A percentile compares a stretch with the other conserved stretches of the same genome.
phyloP scores from a whole-genome alignment of 2,888 invertebrate genomes.

The Malthinus flaveolus region DNA sequence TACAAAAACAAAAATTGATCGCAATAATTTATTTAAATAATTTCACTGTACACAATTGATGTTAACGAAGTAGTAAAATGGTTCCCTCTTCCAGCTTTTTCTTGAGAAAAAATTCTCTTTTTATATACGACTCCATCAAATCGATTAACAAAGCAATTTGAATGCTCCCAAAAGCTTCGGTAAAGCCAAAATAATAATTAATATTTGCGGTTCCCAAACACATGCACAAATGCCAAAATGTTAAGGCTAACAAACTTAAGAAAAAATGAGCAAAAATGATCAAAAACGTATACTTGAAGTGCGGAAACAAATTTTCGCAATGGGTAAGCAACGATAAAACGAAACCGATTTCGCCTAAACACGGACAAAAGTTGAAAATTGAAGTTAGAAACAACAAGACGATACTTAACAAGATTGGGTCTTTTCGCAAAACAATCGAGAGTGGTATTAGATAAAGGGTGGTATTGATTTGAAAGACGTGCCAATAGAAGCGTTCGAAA shows the following conservation, averaged over 20 bases:
- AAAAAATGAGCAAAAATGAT: constrained; percentile 87
- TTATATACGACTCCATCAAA: no score
- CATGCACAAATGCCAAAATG: constrained; percentile 98
- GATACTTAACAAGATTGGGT: constrained; percentile 79
- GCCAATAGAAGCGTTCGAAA: constrained; percentile 91
- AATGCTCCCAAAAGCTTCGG: constrained; percentile 90
- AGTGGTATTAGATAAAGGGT: constrained; percentile 86
- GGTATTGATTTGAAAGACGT: constrained; percentile 95
- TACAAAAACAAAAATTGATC: no score
- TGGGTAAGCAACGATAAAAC: constrained; percentile 87
- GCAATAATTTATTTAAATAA: no score
- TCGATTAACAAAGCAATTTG: constrained; percentile 95
- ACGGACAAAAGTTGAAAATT: constrained; percentile 96
- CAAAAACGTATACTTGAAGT: constrained; percentile 92
- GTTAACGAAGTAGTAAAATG: no score
- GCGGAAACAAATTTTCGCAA: constrained; percentile 87
- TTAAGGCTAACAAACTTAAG: constrained; percentile 87
- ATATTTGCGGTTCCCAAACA: constrained; percentile 98
- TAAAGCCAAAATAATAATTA: constrained; percentile 98
- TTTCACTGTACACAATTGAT: no score
- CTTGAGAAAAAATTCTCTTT: no score
- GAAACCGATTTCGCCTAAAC: constrained; percentile 92
- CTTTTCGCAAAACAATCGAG: constrained; percentile 73
- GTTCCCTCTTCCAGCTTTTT: no score
- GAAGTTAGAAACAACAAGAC: constrained; percentile 80